These are phyloP conservation scores for Paradisaea rubra DNA, from an alignment of 2,113 vertebrate genomes.

Conservation along the genomic window DNA sequence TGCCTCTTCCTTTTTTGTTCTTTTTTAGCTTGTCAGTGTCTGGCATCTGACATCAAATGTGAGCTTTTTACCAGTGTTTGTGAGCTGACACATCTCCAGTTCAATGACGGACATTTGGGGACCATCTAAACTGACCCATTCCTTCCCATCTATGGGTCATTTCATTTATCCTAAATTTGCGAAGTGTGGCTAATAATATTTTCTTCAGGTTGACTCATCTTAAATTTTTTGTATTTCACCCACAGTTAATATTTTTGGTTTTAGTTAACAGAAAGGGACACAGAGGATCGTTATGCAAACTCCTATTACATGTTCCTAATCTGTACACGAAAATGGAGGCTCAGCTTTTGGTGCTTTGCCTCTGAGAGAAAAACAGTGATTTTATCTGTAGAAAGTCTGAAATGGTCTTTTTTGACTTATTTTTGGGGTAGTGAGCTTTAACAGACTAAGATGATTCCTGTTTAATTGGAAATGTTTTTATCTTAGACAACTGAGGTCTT, in stretches of 20 bases:
- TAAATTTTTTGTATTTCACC: background rate
- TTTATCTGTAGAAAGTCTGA: background rate
- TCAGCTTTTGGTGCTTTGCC: background rate
- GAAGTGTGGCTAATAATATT: background rate
- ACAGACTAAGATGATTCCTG: background rate
- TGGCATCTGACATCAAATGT: background rate
- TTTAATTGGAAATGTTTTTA: background rate
- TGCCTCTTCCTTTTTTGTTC: background rate
- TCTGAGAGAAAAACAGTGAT: background rate
- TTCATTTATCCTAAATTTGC: background rate
- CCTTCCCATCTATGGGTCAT: background rate
- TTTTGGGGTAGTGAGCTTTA: background rate
- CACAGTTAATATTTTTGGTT: background rate
- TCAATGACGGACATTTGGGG: background rate
- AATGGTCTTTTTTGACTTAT: background rate
- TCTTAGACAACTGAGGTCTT: background rate
- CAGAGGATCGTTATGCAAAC: background rate
- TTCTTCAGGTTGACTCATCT: background rate
- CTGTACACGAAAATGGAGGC: accelerated
- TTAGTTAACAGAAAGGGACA: background rate
- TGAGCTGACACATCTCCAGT: background rate
- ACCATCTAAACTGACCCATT: background rate
- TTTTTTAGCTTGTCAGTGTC: background rate
- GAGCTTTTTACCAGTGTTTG: background rate
- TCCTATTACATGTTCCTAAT: background rate